phyloP scores from a whole-genome alignment of 2,888 invertebrate genomes.

The Pheosia tremula region DNA sequence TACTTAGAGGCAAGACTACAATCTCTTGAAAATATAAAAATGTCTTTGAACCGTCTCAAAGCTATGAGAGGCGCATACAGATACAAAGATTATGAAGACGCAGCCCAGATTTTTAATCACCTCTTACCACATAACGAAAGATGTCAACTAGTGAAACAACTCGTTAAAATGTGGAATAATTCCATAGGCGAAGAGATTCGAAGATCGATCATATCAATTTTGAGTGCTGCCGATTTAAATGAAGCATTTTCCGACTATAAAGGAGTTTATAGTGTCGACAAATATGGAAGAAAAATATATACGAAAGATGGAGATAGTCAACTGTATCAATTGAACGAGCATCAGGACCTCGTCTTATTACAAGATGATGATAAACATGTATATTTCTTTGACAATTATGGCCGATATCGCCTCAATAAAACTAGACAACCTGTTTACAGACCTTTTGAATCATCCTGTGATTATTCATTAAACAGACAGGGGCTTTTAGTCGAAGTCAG shows the following conservation, averaged over 20 bases:
- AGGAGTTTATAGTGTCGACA: conserved; percentile 43
- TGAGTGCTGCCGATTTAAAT: conserved; percentile 40
- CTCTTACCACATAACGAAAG: conserved; percentile 42
- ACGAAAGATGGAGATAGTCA: conserved; percentile 18
- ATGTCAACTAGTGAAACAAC: conserved; percentile 42
- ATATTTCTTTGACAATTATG: conserved; percentile 51
- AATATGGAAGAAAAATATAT: conserved; percentile 49
- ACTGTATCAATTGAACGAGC: conserved; percentile 46
- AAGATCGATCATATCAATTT: conserved; percentile 48
- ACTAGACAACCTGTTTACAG: conserved; percentile 39
- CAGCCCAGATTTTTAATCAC: conserved; percentile 46
- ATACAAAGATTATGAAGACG: conserved; percentile 9
- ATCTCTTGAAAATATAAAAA: conserved; percentile 45
- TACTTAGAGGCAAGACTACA: conserved; percentile 47
- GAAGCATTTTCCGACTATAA: conserved; percentile 42
- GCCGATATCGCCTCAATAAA: conserved; percentile 44
- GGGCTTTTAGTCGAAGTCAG: conserved; percentile 40
- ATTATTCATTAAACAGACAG: conserved; percentile 36
- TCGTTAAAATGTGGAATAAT: conserved; percentile 42
- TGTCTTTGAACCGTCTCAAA: conserved; percentile 33
- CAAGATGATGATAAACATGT: conserved; percentile 42
- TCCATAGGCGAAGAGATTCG: conserved; percentile 24
- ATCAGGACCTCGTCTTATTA: conserved; percentile 35
- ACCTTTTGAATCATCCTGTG: conserved; percentile 37
- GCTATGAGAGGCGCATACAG: conserved; percentile 11